phyloP scores from a whole-genome alignment of 2,797 vertebrate species.

The Spondyliosoma cantharus region DNA sequence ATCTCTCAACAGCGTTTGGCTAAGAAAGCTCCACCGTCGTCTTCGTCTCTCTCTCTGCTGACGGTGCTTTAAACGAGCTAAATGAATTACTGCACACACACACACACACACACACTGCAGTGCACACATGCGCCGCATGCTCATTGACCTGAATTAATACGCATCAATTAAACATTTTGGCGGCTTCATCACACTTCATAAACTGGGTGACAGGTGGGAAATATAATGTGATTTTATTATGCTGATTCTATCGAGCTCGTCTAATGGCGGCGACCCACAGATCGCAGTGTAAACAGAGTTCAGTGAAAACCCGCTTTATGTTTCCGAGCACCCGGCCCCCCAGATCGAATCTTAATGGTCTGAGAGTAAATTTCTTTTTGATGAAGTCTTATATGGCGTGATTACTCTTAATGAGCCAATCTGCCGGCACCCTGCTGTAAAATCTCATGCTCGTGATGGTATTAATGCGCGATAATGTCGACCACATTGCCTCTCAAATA shows the following conservation, averaged over 20 bases:
- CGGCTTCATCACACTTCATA: conserved; percentile 40
- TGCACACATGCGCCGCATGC: background rate
- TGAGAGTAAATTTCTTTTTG: conserved; percentile 58
- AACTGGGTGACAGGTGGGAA: conserved; percentile 40
- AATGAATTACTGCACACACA: conserved; percentile 21
- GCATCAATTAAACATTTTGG: conserved; percentile 43
- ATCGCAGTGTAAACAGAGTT: conserved; percentile 28
- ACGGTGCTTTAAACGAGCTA: conserved; percentile 5
- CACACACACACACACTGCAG: conserved; percentile 17
- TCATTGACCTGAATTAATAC: conserved; percentile 56
- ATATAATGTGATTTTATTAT: conserved; percentile 34
- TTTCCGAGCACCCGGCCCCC: conserved; percentile 4
- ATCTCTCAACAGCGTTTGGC: conserved; percentile 22
- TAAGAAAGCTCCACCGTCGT: background rate
- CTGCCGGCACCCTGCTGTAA: conserved; percentile 51
- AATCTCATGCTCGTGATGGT: conserved; percentile 40
- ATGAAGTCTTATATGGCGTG: conserved; percentile 60
- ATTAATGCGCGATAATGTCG: conserved; percentile 54
- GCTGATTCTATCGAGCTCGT: conserved; percentile 13
- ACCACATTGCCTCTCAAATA: conserved; percentile 40
- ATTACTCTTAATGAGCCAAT: conserved; percentile 72
- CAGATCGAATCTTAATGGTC: conserved; percentile 37
- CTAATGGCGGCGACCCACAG: background rate
- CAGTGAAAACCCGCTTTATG: conserved; percentile 20
- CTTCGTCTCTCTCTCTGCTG: conserved; percentile 10